A percentile compares a stretch with the other conserved stretches of the same genome.
Conservation (phyloP, 2,797 vertebrate species). For the Catamblyrhynchus diadema region DNA sequence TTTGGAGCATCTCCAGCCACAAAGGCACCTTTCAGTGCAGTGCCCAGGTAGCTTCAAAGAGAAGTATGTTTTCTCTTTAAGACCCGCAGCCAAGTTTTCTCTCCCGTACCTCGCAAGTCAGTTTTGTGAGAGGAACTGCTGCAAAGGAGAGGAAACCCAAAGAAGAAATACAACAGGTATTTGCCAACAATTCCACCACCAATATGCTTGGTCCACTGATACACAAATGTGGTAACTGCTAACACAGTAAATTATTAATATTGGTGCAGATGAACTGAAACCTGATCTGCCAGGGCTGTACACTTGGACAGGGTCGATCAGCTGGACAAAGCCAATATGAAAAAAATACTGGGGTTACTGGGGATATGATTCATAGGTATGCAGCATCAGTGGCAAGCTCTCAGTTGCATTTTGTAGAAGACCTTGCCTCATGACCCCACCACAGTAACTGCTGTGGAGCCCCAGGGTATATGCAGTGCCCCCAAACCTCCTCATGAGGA, state of each 20-base stretch:
- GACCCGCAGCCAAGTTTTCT: background rate
- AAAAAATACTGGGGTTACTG: background rate
- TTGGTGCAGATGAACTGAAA: background rate
- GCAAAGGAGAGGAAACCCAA: background rate
- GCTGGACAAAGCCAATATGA: background rate
- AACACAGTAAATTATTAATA: background rate
- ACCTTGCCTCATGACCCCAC: background rate
- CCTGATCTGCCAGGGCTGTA: background rate
- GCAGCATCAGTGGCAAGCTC: rapidly evolving
- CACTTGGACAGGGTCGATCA: background rate
- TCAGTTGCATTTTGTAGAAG: background rate
- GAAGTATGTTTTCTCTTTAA: background rate
- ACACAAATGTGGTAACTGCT: background rate
- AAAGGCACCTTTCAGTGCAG: background rate
- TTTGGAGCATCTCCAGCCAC: background rate
- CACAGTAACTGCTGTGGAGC: background rate
- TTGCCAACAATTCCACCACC: background rate
- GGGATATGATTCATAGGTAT: background rate
- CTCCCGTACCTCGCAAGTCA: background rate
- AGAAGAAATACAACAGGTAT: background rate
- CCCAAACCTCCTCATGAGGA: rapidly evolving
- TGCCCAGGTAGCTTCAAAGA: background rate
- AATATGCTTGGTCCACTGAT: background rate
- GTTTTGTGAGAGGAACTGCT: background rate
- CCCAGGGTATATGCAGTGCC: background rate